These are phyloP conservation scores for Daboia siamensis DNA, from an alignment of 2,113 vertebrate species.

Conservation along the genomic window DNA sequence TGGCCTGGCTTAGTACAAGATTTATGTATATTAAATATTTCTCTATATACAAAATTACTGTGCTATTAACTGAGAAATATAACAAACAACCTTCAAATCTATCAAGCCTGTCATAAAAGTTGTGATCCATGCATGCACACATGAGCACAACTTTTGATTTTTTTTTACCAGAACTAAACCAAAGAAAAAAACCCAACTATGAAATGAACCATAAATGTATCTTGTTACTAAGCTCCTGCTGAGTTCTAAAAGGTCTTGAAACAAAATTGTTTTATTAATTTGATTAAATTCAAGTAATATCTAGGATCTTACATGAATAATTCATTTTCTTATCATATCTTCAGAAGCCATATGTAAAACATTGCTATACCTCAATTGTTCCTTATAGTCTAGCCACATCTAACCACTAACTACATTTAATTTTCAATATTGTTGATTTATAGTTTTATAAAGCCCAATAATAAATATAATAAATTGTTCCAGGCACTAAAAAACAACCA, in stretches of 20 bases:
- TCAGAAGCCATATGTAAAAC: slow-evolving; percentile 78
- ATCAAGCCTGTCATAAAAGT: not conserved
- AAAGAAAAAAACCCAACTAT: not conserved
- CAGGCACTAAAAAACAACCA: slow-evolving; percentile 78
- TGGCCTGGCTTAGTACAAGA: not conserved
- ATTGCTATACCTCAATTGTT: slow-evolving; percentile 69
- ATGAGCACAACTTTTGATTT: not conserved
- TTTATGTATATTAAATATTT: not conserved
- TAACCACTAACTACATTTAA: slow-evolving; percentile 72
- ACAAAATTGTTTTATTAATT: slow-evolving; percentile 71
- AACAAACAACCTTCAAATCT: slow-evolving; percentile 2
- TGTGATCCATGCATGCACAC: not conserved
- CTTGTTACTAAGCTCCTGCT: slow-evolving; percentile 46
- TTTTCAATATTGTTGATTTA: slow-evolving; percentile 86
- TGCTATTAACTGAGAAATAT: not conserved
- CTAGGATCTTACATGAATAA: slow-evolving; percentile 74
- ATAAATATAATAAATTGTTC: slow-evolving; percentile 91
- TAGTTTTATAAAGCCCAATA: slow-evolving; percentile 89
- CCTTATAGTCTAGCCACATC: slow-evolving; percentile 56
- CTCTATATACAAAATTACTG: not conserved
- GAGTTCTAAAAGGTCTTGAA: slow-evolving; percentile 65
- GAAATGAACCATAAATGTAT: slow-evolving; percentile 30
- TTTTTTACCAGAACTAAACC: slow-evolving; percentile 23
- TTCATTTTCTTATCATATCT: slow-evolving; percentile 77
- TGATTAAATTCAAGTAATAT: slow-evolving; percentile 69